Evolutionary conservation across 2,113 vertebrate genomes (phyloP).

Genomic region (Tachysurus fulvidraco): DNA sequence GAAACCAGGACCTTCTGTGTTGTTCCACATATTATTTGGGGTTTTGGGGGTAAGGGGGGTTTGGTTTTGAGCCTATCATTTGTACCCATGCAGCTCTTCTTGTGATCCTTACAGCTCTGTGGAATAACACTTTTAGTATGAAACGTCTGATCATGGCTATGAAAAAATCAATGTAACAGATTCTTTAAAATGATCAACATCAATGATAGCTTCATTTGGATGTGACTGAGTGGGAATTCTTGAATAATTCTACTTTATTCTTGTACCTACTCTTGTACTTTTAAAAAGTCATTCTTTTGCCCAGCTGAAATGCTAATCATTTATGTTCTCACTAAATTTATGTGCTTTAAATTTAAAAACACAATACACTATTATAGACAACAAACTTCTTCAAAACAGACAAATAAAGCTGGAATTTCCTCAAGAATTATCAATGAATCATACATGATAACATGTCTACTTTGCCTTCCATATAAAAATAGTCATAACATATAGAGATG

Average conservation of each 20-base stretch:
- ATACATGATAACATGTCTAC: background rate
- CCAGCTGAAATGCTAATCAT: background rate
- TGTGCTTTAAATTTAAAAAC: background rate
- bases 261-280: background rate
- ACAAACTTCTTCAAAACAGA: too few species aligned
- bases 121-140: background rate
- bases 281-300: background rate
- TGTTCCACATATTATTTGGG: background rate
- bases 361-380: background rate
- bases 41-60: slow-evolving; percentile 40
- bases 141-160: background rate
- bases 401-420: background rate
- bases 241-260: background rate
- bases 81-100: slow-evolving; percentile 27
- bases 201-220: background rate
- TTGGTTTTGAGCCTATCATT: background rate
- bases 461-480: background rate
- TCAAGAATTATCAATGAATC: background rate
- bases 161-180: background rate
- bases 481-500: background rate
- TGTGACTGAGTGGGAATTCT: background rate
- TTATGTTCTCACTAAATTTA: background rate
- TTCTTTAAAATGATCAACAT: background rate
- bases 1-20: background rate
- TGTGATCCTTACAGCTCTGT: background rate